Conservation (phyloP, 2,113 vertebrate species). For the Caloenas nicobarica region DNA sequence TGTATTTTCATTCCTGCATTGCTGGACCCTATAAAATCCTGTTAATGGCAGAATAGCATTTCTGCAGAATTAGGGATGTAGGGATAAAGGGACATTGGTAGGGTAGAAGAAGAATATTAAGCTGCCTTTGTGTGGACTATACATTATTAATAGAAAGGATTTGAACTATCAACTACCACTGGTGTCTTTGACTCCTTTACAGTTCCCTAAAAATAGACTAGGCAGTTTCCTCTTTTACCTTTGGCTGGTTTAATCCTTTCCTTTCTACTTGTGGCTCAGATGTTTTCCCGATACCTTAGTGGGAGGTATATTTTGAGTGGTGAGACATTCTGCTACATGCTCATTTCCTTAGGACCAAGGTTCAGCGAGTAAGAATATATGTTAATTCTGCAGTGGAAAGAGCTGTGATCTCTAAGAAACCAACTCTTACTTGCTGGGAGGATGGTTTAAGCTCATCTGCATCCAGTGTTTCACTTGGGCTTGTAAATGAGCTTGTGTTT, state of each 20-base stretch:
- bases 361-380: neutral
- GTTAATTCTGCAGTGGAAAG: neutral
- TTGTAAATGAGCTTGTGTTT: neutral
- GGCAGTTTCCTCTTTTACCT: neutral
- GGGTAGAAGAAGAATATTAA: neutral
- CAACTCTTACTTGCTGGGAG: neutral
- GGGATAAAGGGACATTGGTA: neutral
- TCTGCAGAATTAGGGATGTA: neutral
- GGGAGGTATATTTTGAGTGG: neutral
- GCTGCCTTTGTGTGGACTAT: neutral
- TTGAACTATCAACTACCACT: neutral
- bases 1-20: neutral
- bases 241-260: neutral
- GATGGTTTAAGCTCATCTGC: neutral
- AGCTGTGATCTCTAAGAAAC: neutral
- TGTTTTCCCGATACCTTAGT: neutral
- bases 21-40: conserved; percentile 23
- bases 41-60: neutral
- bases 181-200: neutral
- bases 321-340: neutral
- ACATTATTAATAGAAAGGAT: neutral
- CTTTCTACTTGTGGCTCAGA: neutral
- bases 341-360: neutral
- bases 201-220: neutral
- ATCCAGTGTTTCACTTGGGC: neutral